These are phyloP conservation scores for Apeira syringaria DNA, from an alignment of 2,888 invertebrate species.

Conservation along the genomic window DNA sequence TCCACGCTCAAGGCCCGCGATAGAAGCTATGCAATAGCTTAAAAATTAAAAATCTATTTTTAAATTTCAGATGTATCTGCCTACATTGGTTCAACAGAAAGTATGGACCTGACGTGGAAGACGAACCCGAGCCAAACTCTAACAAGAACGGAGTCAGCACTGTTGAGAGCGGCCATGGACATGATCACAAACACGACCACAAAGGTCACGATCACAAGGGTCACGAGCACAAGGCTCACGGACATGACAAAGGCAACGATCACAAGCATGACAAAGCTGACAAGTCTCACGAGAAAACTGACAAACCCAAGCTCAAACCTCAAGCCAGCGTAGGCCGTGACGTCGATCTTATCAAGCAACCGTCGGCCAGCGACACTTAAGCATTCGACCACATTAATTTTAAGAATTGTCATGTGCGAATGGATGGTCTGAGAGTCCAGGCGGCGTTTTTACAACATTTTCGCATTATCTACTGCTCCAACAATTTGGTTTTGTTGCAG, in stretches of 20 bases:
- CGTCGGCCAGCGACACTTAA: slow-evolving; percentile 77
- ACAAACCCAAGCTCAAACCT: slow-evolving; percentile 63
- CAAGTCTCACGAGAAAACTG: slow-evolving; percentile 15
- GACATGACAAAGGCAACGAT: slow-evolving; percentile 17
- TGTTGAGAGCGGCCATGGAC: slow-evolving; percentile 63
- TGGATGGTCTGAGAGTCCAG: slow-evolving; percentile 9
- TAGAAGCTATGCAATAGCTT: too few species aligned
- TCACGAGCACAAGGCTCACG: slow-evolving; percentile 28
- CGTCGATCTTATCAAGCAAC: slow-evolving; percentile 82
- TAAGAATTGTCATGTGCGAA: slow-evolving; percentile 17
- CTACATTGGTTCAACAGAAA: slow-evolving; percentile 84
- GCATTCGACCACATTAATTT: slow-evolving; percentile 33
- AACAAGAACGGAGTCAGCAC: slow-evolving; percentile 76
- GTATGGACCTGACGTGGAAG: slow-evolving; percentile 68
- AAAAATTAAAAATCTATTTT: too few species aligned
- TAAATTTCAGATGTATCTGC: slow-evolving; percentile 82
- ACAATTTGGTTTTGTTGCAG: not conserved
- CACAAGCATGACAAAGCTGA: slow-evolving; percentile 29
- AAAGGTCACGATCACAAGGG: slow-evolving; percentile 30
- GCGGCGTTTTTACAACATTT: slow-evolving; percentile 12
- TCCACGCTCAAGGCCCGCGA: too few species aligned
- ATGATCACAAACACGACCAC: slow-evolving; percentile 31
- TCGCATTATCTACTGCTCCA: not conserved
- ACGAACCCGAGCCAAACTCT: slow-evolving; percentile 66
- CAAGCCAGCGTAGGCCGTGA: slow-evolving; percentile 81